Base-by-base conservation (phyloP, 92 coral and sea anemone species). In the Montipora capitata region DNA sequence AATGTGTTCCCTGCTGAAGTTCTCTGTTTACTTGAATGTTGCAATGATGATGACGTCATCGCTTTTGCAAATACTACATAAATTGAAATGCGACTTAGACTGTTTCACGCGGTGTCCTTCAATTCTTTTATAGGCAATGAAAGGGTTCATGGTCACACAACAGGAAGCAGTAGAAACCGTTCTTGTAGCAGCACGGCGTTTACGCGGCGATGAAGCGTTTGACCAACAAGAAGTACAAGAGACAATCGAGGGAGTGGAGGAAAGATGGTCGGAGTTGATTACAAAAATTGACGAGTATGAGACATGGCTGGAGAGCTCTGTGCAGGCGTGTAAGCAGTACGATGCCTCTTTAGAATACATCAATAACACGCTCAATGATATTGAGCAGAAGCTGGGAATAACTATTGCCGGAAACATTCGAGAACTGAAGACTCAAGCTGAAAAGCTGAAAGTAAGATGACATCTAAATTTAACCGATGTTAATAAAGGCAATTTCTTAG, bases 141-240 rank as follows among this genome's bases (percentile, higher is more conserved):
- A 94, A 69, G 99, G 99, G 3, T 97, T 97, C 80, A 73, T 97
- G 35, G 93, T 83, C 40, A 97, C 99, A 5, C 99, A 97, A 84
- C 92, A 94, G 13, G 92, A 90, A 40, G 85, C 96, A 3, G 99
- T 97, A 18, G 79, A 89, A 73, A 85, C 88, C 13, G 92, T 92
- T 52, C 98, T 97, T 2, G 88, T 75, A 83, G 94, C 93, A 6
- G 99, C 96, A 38, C 92, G 93, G 48, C 93, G 90, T 39, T 84
- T 97, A 66, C 90, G 92, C 0, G 97, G 95, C 0, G 99, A 96
- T 78, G 74, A 94, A 7, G 86, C 94, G 2, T 95, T 96, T 18
- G 98, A 97, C 85, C 98, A 94, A 67, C 92, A 94, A 18, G 99
- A 97, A 18, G 74, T 97, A 7, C 96, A 97, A 69, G 99, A 96